Conservation (phyloP, 2,797 vertebrate species). For the Alectoris magna region DNA sequence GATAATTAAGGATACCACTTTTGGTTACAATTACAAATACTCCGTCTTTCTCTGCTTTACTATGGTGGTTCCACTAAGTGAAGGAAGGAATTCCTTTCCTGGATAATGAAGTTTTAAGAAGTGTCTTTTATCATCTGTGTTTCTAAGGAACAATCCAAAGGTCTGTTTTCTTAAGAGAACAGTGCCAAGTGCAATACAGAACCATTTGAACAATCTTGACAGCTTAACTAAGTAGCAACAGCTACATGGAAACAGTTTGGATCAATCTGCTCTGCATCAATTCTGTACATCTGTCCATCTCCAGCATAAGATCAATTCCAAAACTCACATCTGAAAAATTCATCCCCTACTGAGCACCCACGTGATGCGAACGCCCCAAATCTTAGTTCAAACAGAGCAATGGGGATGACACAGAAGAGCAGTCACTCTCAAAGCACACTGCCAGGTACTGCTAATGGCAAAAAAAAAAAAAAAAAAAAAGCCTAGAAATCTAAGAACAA, state of each 20-base stretch:
- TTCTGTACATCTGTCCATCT: not conserved
- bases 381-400: not conserved
- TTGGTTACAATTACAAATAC: not conserved
- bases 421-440: not conserved
- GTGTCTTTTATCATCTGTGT: not conserved
- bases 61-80: not conserved
- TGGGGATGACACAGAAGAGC: not conserved
- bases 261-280: not conserved
- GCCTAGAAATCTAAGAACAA: not conserved
- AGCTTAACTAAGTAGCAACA: not conserved
- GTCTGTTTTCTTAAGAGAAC: not conserved
- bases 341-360: not conserved
- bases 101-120: not conserved
- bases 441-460: not conserved
- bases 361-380: not conserved
- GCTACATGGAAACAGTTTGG: not conserved
- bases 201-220: not conserved
- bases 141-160: not conserved
- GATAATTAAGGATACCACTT: fast-evolving
- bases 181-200: not conserved
- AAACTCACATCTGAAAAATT: not conserved
- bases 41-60: not conserved
- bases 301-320: not conserved
- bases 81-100: not conserved
- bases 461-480: not conserved